These are phyloP conservation scores for Perizoma affinitatum DNA, from an alignment of 2,888 invertebrate genomes.

Conservation along the genomic window DNA sequence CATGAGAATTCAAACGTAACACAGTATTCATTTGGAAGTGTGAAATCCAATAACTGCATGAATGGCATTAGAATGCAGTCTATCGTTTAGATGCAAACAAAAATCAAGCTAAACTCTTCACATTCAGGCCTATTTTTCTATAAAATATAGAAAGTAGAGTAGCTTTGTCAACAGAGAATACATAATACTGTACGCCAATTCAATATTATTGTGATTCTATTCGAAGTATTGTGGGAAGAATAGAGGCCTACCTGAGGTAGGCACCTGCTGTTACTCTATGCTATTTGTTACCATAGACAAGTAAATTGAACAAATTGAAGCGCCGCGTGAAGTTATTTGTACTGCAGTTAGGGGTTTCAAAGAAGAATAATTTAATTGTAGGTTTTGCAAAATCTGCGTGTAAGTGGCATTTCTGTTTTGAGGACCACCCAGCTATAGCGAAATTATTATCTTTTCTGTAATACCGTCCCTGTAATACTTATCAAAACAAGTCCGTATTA, in stretches of 20 bases:
- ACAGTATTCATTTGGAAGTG: constrained; percentile 49
- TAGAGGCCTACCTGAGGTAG: constrained; percentile 70
- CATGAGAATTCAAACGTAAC: constrained; percentile 30
- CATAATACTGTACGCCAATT: constrained; percentile 40
- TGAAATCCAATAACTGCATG: constrained; percentile 56
- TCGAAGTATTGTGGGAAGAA: constrained; percentile 54
- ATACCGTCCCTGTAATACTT: constrained; percentile 1
- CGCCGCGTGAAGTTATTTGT: constrained; percentile 72
- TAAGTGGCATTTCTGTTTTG: constrained; percentile 25
- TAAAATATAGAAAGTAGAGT: constrained; percentile 22
- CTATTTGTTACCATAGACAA: constrained; percentile 41
- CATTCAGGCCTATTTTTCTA: constrained; percentile 2
- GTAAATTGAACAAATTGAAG: constrained; percentile 57
- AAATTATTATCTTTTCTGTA: constrained; percentile 2
- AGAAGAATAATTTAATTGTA: constrained; percentile 42
- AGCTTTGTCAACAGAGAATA: constrained; percentile 36
- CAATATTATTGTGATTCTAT: constrained; percentile 43
- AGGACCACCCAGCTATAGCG: constrained; percentile 31
- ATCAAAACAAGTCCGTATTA: too few relatives aligned
- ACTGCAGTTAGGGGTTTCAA: constrained; percentile 38
- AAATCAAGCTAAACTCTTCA: constrained; percentile 6
- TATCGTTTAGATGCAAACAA: constrained; percentile 3
- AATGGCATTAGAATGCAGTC: constrained; percentile 42
- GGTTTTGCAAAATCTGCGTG: constrained; percentile 39
- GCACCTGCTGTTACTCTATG: constrained; percentile 65